Conservation (phyloP, 2,113 vertebrate species). For the Empidonax alnorum region DNA sequence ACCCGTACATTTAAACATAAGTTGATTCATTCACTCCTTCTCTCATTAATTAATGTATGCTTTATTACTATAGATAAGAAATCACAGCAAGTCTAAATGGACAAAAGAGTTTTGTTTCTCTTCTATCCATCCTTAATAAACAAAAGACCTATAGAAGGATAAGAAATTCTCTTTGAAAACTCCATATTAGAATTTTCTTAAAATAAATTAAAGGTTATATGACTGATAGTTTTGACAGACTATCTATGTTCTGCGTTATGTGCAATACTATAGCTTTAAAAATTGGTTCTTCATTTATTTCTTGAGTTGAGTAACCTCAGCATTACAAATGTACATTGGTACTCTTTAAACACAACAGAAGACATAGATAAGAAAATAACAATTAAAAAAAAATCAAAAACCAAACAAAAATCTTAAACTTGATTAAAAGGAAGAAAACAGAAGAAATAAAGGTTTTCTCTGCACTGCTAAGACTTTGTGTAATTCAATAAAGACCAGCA, state of each 20-base stretch:
- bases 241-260: background rate
- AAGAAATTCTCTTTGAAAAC: background rate
- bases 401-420: accelerated
- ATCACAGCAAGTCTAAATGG: background rate
- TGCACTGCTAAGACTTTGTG: background rate
- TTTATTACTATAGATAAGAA: background rate
- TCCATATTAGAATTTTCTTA: background rate
- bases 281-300: background rate
- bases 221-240: background rate
- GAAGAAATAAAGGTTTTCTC: background rate
- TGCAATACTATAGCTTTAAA: background rate
- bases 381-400: background rate
- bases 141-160: background rate
- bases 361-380: background rate
- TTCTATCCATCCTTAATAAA: background rate
- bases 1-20: background rate
- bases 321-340: background rate
- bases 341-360: background rate
- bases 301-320: background rate
- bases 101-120: background rate
- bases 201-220: background rate
- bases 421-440: background rate
- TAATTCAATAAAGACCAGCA: background rate
- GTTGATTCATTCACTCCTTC: background rate
- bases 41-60: background rate